A percentile compares a stretch with the other conserved stretches of the same genome.
These are phyloP conservation scores for Antheraea pernyi DNA, from an alignment of 1,140 invertebrate species.

Conservation along the genomic window DNA sequence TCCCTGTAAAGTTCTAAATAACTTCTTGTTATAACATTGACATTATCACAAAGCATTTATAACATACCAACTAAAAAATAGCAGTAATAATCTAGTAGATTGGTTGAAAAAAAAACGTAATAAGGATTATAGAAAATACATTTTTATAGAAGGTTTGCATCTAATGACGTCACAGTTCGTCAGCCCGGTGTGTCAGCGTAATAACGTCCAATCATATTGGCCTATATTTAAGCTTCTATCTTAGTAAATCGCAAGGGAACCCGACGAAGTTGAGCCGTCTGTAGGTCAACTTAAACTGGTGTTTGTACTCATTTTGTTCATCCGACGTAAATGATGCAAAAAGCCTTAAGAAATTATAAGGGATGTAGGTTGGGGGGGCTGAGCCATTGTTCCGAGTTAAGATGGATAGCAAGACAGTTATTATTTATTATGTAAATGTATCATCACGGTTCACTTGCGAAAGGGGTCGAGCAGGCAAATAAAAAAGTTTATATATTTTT, in stretches of 20 bases:
- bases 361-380: conserved; percentile 22
- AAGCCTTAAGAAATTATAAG: conserved; percentile 56
- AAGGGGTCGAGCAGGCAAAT: background rate
- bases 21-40: too few species aligned
- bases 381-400: conserved; percentile 27
- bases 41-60: too few species aligned
- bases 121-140: too few species aligned
- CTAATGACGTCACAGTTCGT: too few species aligned
- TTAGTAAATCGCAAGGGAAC: conserved; percentile 15
- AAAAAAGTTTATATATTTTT: background rate
- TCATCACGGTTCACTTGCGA: background rate
- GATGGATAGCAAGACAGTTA: conserved; percentile 31
- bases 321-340: conserved; percentile 51
- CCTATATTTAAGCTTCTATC: background rate
- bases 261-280: conserved; percentile 17
- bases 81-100: too few species aligned
- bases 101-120: too few species aligned
- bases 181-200: conserved; percentile 28
- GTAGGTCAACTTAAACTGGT: conserved; percentile 21
- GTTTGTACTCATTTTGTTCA: too few species aligned
- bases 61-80: too few species aligned
- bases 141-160: too few species aligned
- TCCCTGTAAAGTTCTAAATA: too few species aligned
- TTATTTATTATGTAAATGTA: conserved; percentile 27
- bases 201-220: conserved; percentile 18